phyloP scores from a whole-genome alignment of 2,888 invertebrate species.

The Incurvaria masculella region DNA sequence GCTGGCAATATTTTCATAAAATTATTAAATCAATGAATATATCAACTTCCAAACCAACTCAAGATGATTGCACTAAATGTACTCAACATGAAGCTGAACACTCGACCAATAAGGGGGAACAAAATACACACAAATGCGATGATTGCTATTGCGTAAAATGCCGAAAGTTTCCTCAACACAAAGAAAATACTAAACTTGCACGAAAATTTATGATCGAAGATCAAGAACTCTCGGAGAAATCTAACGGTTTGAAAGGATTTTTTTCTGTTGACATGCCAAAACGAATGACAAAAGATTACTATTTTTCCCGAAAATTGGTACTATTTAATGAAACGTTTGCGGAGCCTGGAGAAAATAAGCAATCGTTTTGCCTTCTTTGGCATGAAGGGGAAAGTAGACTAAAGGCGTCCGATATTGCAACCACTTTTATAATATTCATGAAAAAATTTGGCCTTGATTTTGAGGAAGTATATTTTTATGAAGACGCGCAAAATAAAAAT shows the following conservation, averaged over 20 bases:
- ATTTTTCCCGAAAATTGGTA: slow-evolving; percentile 3
- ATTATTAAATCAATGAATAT: too few relatives aligned
- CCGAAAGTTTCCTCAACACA: too few relatives aligned
- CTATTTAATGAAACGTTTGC: slow-evolving; percentile 5
- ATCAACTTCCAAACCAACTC: too few relatives aligned
- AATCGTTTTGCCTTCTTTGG: slow-evolving; percentile 2
- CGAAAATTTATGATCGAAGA: too few relatives aligned
- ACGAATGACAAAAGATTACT: neutral
- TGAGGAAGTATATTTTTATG: neutral
- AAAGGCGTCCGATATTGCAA: neutral
- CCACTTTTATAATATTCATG: neutral
- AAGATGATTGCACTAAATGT: too few relatives aligned
- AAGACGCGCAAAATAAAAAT: slow-evolving; percentile 4
- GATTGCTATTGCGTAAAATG: too few relatives aligned
- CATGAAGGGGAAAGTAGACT: slow-evolving; percentile 1
- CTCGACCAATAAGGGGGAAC: too few relatives aligned
- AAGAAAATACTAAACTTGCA: too few relatives aligned
- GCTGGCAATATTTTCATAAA: too few relatives aligned
- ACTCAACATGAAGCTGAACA: too few relatives aligned
- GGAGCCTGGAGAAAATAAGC: slow-evolving; percentile 2
- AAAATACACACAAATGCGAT: too few relatives aligned
- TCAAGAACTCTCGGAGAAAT: too few relatives aligned
- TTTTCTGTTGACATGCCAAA: slow-evolving; percentile 2
- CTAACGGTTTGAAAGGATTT: neutral
- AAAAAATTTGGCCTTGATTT: neutral